phyloP scores from a whole-genome alignment of 1,140 invertebrate species.

The Semibalanus balanoides region DNA sequence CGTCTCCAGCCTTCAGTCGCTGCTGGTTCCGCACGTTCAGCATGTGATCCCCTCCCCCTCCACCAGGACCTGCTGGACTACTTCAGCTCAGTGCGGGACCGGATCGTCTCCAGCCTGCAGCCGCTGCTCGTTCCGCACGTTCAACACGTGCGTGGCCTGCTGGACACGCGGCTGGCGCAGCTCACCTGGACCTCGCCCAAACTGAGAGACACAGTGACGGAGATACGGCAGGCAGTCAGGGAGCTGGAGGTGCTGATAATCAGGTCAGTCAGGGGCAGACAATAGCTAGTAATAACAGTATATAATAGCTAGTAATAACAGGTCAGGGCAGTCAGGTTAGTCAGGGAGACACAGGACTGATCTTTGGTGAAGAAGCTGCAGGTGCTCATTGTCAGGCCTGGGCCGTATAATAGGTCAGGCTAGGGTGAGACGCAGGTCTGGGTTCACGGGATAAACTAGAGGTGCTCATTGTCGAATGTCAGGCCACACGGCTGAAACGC shows the following conservation, averaged over 20 bases:
- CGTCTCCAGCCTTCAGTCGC: conserved; percentile 65
- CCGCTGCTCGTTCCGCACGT: conserved; percentile 72
- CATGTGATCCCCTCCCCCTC: too few species aligned
- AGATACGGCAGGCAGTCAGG: conserved; percentile 51
- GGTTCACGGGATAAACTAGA: too few species aligned
- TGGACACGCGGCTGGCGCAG: conserved; percentile 58
- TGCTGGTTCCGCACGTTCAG: conserved; percentile 70
- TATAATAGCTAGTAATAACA: too few species aligned
- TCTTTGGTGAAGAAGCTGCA: too few species aligned
- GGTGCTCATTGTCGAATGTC: too few species aligned
- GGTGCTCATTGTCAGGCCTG: too few species aligned
- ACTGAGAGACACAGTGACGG: conserved; percentile 55
- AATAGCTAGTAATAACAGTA: too few species aligned
- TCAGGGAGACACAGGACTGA: too few species aligned
- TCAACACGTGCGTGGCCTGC: conserved; percentile 56
- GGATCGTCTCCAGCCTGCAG: conserved; percentile 69
- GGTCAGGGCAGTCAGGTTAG: too few species aligned
- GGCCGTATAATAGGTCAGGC: too few species aligned
- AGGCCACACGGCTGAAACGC: too few species aligned
- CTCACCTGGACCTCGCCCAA: conserved; percentile 64
- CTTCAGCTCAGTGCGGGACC: conserved; percentile 24
- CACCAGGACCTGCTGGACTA: background rate
- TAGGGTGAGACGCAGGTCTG: too few species aligned
- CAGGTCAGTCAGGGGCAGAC: conserved; percentile 26
- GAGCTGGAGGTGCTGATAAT: conserved; percentile 64